A percentile compares a stretch with the other conserved stretches of the same genome.
Evolutionary conservation across 2,113 vertebrate genomes (phyloP).

Genomic region (Rhinichthys klamathensis): DNA sequence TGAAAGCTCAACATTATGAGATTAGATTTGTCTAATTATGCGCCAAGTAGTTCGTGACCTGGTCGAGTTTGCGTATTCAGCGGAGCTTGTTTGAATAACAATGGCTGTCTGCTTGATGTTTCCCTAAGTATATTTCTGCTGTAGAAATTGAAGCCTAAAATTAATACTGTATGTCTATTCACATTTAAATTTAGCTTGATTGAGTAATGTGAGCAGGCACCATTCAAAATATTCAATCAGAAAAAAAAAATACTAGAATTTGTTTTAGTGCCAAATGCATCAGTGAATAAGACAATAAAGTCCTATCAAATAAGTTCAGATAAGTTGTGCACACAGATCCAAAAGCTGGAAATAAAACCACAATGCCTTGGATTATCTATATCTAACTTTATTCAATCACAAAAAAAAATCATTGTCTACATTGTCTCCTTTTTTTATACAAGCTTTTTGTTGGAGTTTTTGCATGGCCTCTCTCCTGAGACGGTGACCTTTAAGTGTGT

Average conservation of each 20-base stretch:
- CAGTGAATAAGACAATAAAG: background rate
- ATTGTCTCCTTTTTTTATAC: background rate
- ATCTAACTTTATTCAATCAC: background rate
- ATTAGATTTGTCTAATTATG: constrained; percentile 57
- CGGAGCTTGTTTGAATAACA: constrained; percentile 12
- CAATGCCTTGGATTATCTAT: background rate
- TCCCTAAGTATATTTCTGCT: background rate
- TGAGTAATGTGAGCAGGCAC: constrained; percentile 12
- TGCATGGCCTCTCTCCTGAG: constrained; percentile 55
- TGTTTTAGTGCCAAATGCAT: background rate
- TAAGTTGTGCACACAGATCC: background rate
- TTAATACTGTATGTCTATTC: background rate
- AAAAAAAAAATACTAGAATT: background rate
- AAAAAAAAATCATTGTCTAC: background rate
- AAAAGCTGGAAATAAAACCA: background rate
- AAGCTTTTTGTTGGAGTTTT: constrained; percentile 36
- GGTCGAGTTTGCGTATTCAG: constrained; percentile 1
- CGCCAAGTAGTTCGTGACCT: constrained; percentile 45
- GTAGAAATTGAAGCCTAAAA: background rate
- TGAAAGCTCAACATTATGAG: constrained; percentile 31
- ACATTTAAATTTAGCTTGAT: background rate
- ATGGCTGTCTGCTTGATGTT: constrained; percentile 7
- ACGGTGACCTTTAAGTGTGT: constrained; percentile 68
- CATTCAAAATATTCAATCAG: constrained; percentile 5
- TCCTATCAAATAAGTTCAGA: background rate